phyloP scores from a whole-genome alignment of 2,888 invertebrate genomes.

The Hydropsyche betteni region DNA sequence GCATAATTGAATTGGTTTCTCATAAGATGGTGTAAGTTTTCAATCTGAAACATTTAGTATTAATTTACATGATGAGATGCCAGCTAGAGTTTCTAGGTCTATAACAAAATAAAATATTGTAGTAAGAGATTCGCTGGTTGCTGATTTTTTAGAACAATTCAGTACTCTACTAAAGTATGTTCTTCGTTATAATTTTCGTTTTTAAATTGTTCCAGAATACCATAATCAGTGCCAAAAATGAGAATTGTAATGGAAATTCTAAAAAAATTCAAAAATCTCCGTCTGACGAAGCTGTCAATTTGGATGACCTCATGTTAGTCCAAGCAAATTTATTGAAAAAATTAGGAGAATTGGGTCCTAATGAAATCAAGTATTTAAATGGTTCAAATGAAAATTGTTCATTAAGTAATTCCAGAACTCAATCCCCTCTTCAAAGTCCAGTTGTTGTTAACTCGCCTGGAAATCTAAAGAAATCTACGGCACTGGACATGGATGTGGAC shows the following conservation, averaged over 20 bases:
- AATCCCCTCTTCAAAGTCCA: constrained; percentile 45
- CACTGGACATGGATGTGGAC: constrained; percentile 50
- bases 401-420: constrained; percentile 31
- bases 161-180: constrained; percentile 1
- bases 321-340: constrained; percentile 65
- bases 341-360: constrained; percentile 65
- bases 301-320: constrained; percentile 58
- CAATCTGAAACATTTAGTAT: constrained; percentile 60
- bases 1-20: not conserved
- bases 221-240: constrained; percentile 11
- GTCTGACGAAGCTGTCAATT: constrained; percentile 45
- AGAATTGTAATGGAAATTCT: not conserved
- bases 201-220: constrained; percentile 10
- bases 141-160: constrained; percentile 40
- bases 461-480: constrained; percentile 40
- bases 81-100: constrained; percentile 47
- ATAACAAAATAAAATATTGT: not conserved
- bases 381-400: constrained; percentile 48
- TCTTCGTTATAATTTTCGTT: not conserved
- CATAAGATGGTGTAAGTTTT: constrained; percentile 64
- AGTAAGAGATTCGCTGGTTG: constrained; percentile 47
- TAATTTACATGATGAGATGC: constrained; percentile 47
- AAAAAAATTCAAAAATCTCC: not conserved
- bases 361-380: constrained; percentile 63
- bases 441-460: constrained; percentile 28